Base-by-base conservation (phyloP, 2,888 invertebrate genomes). In the Eupithecia insigniata region DNA sequence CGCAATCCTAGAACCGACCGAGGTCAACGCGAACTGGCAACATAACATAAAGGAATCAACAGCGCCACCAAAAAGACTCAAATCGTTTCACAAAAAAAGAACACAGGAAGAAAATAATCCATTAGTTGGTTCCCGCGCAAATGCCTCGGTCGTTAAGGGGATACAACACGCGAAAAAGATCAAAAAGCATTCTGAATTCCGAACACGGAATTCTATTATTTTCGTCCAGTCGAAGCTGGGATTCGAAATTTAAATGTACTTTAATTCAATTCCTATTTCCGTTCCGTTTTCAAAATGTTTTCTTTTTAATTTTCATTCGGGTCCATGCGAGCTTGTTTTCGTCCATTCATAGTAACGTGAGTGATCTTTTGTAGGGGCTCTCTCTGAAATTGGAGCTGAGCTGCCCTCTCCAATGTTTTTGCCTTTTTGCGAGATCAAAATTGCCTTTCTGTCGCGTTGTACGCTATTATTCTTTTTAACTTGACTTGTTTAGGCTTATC, bases 61-160 rank as follows among this genome's bases (percentile, higher is more conserved):
- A 79, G 78, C 78, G 81, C 79, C 78, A 76, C 79, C 80, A 85
- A 82, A 86, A 84, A 85, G 82, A 82, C 76, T 77, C 81, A 86
- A 88, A 87, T 89, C 88, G 89, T 85, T 88, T 89, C 84, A 88
- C 85, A 83, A 89, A 91, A 92, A 91, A 90, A 87, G 87, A 91
- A 90, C 89, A 90, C 87, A 87, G 86, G 87, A 92, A 91, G 92
- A 92, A 92, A 92, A 94, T 94, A 94, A 94, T 94, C 94, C 93
- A 94, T 92, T 93, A 93, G 92, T 92, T 91, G 90, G 91, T 87
- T 89, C 91, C 88, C 90, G 89, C 89, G 89, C 86, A 90, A 92
- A 91, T 90, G 87, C 89, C 85, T 89, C 86, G 79, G 84, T 89
- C 88, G 89, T 86, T 91, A 90, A 89, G 91, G 92, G 92, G 89